Evolutionary conservation across 2,113 vertebrate genomes (phyloP).

Genomic region (Typhlomys cinereus): DNA sequence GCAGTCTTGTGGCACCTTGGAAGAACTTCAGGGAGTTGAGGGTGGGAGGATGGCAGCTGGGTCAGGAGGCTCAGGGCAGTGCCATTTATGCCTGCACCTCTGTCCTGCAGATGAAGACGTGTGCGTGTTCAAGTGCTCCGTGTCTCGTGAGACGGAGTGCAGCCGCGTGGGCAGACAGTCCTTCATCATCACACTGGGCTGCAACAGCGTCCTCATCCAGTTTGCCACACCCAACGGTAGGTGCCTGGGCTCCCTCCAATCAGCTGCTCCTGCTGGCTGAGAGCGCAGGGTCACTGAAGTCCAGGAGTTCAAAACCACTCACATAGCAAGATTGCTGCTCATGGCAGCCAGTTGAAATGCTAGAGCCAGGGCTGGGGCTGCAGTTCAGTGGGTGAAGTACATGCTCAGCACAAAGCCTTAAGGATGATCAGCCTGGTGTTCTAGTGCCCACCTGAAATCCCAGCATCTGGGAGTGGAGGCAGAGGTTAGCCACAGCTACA

Average conservation of each 20-base stretch:
- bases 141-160: conserved; percentile 94
- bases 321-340: background rate
- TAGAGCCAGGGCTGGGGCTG: background rate
- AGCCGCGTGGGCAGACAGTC: conserved; percentile 97
- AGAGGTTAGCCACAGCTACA: background rate
- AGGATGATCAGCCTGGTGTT: too few relatives aligned
- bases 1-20: background rate
- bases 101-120: conserved; percentile 88
- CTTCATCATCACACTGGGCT: conserved; percentile 97
- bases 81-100: background rate
- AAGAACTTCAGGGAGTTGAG: background rate
- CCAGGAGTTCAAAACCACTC: background rate
- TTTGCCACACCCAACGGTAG: conserved; percentile 93
- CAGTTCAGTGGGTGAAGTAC: background rate
- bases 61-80: background rate
- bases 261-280: background rate
- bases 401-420: background rate
- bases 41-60: background rate
- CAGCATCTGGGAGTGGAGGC: background rate
- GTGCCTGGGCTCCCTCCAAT: background rate
- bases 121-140: conserved; percentile 94
- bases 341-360: background rate
- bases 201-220: conserved; percentile 95
- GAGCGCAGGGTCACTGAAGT: background rate
- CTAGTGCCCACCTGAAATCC: background rate